Base-by-base conservation (phyloP, 2,888 invertebrate genomes). In the Pinctada fucata region DNA sequence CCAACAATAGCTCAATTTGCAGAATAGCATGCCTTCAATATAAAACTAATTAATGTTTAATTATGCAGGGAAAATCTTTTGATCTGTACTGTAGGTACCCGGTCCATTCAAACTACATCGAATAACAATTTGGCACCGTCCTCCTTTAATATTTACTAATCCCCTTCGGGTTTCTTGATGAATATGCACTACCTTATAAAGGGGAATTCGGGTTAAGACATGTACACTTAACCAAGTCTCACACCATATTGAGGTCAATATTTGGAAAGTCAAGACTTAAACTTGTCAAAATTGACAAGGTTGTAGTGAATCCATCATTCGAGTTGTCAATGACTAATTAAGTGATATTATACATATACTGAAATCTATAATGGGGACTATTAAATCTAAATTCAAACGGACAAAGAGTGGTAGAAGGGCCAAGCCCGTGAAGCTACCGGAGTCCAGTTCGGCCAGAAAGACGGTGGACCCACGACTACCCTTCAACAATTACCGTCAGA, bases 391-490 rank as follows among this genome's bases (percentile, higher is more conserved):
- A 76, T 80, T 86, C n/a, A 81, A 81, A 72, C 72, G 76, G 31
- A 78, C 81, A 45, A 82, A 81, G 51, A 83, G 82, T 66, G 80
- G 83, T 45, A 13, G 58, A 31, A 79, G 71, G 45, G 31, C 31
- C 31, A 67, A 48, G 47, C 65, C 73, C 5, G 79, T 79, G 4
- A 80, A 85, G 49, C 71, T 86, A 3, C 86, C 87, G 2, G 86
- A 85, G 47, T 85, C 86, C 2, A 82, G 83, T 47, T 84, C 86
- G 1, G 86, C 87, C 1, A 79, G 82, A 51, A 88, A 86, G 75
- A 85, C 79, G 16, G 90, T 90, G 13, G 90, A 90, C 76, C 86
- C 87, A 1, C 81, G 90, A 50, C 81, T 90, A 5, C 90, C 90
- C 0, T 90, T 89, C 78, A 82, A 83, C 5, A 87, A 82, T 73